Evolutionary conservation across 1,140 invertebrate species (phyloP).

Genomic region (Geopemphigus sp.): DNA sequence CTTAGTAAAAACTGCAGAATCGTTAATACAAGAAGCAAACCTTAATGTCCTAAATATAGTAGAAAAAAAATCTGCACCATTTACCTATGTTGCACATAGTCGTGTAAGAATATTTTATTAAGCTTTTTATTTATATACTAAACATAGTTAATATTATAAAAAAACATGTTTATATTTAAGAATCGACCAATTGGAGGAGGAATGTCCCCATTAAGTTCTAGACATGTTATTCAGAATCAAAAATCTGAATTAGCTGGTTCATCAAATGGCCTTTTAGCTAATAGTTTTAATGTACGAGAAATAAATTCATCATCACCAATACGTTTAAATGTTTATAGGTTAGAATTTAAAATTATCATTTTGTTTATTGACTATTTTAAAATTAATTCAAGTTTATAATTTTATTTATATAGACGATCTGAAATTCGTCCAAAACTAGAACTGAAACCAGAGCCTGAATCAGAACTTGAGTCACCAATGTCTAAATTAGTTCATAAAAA

Average conservation of each 20-base stretch:
- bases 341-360: background rate
- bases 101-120: constrained; percentile 50
- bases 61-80: constrained; percentile 58
- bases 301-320: constrained; percentile 47
- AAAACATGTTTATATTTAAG: background rate
- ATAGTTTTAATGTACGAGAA: constrained; percentile 50
- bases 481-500: constrained; percentile 45
- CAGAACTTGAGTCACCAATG: constrained; percentile 29
- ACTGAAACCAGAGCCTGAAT: constrained; percentile 11
- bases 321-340: constrained; percentile 45
- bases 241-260: constrained; percentile 50
- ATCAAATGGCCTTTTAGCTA: constrained; percentile 46
- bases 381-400: background rate
- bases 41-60: constrained; percentile 58
- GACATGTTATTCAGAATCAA: constrained; percentile 19
- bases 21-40: constrained; percentile 74
- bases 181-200: constrained; percentile 24
- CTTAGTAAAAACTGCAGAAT: constrained; percentile 67
- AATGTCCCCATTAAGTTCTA: constrained; percentile 29
- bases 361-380: background rate
- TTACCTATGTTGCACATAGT: constrained; percentile 57
- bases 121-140: too few species aligned
- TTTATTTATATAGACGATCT: constrained; percentile 27
- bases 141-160: background rate
- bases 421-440: constrained; percentile 27